Evolutionary conservation across 2,113 vertebrate genomes (phyloP).

Genomic region (Boleophthalmus pectinirostris): DNA sequence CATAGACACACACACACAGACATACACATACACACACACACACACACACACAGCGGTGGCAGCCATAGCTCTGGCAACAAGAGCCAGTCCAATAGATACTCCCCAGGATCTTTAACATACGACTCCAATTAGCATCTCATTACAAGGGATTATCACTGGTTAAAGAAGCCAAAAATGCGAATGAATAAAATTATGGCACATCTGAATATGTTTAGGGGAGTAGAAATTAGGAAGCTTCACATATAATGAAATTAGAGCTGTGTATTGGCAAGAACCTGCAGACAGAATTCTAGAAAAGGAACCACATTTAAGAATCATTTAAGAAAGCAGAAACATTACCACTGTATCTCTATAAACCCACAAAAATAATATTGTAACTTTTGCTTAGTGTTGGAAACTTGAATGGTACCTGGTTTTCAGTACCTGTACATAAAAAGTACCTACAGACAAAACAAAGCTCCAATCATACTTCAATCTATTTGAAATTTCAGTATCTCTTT

Average conservation of each 20-base stretch:
- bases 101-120: conserved; percentile 23
- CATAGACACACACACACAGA: neutral
- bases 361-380: neutral
- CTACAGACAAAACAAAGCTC: no score
- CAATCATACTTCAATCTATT: no score
- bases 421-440: no score
- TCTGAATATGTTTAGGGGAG: conserved; percentile 23
- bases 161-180: conserved; percentile 37
- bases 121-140: conserved; percentile 35
- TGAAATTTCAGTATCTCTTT: no score
- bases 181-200: conserved; percentile 22
- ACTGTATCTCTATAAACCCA: neutral
- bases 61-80: conserved; percentile 2
- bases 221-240: conserved; percentile 13
- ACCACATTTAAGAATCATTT: neutral
- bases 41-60: neutral
- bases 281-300: neutral
- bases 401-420: no score
- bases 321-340: neutral
- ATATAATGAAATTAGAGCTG: neutral
- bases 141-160: conserved; percentile 38
- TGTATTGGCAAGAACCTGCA: neutral
- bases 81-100: conserved; percentile 9
- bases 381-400: no score
- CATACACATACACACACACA: neutral